phyloP scores from a whole-genome alignment of 2,797 vertebrate species.

The Myripristis jacobus region DNA sequence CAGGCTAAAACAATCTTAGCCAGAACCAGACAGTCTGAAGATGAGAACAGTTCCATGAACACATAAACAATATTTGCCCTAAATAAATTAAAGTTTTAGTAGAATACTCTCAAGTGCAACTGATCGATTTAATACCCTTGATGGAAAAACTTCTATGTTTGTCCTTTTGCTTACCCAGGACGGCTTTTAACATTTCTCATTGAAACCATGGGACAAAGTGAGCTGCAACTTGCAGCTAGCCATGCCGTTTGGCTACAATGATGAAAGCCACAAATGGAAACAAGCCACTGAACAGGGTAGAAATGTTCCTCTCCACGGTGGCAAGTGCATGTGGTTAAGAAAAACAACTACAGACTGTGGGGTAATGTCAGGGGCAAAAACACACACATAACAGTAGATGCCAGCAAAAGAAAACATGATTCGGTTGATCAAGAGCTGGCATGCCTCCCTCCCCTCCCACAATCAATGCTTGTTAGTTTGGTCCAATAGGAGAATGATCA shows the following conservation, averaged over 20 bases:
- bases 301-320: not conserved
- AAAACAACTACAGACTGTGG: not conserved
- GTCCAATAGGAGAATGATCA: too few relatives aligned
- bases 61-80: not conserved
- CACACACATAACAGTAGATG: too few relatives aligned
- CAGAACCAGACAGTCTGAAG: slow-evolving; percentile 3
- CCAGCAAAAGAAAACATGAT: too few relatives aligned
- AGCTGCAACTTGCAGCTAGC: not conserved
- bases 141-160: not conserved
- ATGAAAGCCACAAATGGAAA: not conserved
- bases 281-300: not conserved
- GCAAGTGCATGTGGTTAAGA: not conserved
- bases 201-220: not conserved
- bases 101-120: not conserved
- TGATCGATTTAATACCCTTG: not conserved
- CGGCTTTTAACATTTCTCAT: not conserved
- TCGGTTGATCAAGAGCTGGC: too few relatives aligned
- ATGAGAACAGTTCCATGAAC: not conserved
- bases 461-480: not conserved
- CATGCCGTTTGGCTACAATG: not conserved
- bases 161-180: not conserved
- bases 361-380: not conserved
- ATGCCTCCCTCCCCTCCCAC: too few relatives aligned
- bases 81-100: not conserved
- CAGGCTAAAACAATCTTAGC: not conserved